Conservation (phyloP, 2,113 vertebrate species). For the Mustela lutreola region DNA sequence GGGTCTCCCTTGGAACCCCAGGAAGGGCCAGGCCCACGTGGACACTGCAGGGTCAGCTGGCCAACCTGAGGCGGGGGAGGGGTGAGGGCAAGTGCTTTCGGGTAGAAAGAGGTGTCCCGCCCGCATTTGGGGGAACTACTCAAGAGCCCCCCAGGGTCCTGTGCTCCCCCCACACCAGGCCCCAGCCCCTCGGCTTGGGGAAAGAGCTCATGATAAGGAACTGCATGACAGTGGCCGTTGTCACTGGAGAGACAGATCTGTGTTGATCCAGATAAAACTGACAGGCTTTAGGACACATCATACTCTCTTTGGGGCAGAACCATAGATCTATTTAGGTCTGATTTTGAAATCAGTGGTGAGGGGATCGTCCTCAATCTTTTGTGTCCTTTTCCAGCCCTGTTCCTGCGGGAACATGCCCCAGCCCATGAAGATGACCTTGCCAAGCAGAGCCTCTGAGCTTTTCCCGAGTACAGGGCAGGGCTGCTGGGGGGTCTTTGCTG, state of each 20-base stretch:
- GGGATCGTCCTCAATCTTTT: neutral
- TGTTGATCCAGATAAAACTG: too few relatives aligned
- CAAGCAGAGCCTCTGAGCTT: neutral
- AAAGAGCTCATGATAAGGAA: neutral
- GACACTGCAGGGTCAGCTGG: neutral
- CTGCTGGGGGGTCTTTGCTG: fast-evolving
- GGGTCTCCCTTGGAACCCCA: neutral
- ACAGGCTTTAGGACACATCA: neutral
- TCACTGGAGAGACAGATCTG: neutral
- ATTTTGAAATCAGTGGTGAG: neutral
- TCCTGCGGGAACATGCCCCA: too few relatives aligned
- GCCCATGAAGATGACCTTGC: neutral
- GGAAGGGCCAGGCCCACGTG: neutral
- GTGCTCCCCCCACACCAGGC: neutral
- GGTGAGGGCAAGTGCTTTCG: fast-evolving
- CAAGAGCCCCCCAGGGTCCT: neutral
- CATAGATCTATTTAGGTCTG: neutral
- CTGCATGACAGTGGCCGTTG: neutral
- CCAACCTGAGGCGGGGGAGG: fast-evolving
- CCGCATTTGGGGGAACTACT: too few relatives aligned
- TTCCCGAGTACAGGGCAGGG: neutral
- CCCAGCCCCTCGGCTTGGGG: too few relatives aligned
- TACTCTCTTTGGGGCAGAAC: neutral
- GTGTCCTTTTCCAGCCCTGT: fast-evolving
- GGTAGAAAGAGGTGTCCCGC: neutral